Conservation (phyloP, 1,140 invertebrate species). For the Ganaspis sp. region DNA sequence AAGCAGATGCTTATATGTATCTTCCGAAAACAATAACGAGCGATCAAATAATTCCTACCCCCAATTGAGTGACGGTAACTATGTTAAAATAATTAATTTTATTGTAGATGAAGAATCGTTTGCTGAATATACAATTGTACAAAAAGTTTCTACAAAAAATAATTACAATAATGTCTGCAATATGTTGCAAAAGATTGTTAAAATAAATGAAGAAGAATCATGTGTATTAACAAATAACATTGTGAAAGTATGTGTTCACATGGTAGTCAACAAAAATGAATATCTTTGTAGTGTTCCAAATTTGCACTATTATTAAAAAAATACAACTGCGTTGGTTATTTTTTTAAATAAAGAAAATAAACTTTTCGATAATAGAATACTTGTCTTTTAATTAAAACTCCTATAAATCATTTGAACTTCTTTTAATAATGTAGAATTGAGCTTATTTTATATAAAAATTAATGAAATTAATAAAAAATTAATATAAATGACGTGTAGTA, state of each 20-base stretch:
- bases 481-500: no score
- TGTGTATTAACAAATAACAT: background rate
- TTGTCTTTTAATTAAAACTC: no score
- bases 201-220: background rate
- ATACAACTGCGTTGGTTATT: no score
- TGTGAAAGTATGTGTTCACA: background rate
- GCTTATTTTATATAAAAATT: no score
- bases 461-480: no score
- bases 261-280: background rate
- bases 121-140: background rate
- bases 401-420: no score
- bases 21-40: background rate
- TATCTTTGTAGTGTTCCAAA: background rate
- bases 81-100: background rate
- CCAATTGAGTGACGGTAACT: background rate
- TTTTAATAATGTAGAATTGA: no score
- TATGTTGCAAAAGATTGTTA: constrained; percentile 8
- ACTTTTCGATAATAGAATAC: no score
- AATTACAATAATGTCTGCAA: background rate
- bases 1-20: background rate
- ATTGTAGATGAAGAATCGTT: background rate
- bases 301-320: constrained; percentile 1
- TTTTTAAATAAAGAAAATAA: no score
- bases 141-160: constrained; percentile 6
- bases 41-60: background rate